Conservation (phyloP, 2,888 invertebrate species). For the Prionchulus punctatus region DNA sequence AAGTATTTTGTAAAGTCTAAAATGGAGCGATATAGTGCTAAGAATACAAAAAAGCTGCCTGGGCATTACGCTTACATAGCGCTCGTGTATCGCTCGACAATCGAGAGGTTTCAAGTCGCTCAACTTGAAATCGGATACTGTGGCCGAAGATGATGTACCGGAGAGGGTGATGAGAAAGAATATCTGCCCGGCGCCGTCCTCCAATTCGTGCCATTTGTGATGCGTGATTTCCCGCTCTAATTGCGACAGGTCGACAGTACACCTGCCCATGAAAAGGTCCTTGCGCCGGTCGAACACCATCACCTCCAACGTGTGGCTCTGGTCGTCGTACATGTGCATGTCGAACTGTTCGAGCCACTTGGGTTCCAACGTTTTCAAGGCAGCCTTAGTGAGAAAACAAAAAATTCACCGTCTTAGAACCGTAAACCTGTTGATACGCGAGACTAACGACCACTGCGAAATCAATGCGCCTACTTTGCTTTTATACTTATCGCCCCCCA, state of each 20-base stretch:
- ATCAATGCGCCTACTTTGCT: slow-evolving; percentile 53
- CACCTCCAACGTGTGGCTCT: slow-evolving; percentile 75
- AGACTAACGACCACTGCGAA: too few species aligned
- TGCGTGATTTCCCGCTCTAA: slow-evolving; percentile 80
- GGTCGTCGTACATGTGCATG: slow-evolving; percentile 81
- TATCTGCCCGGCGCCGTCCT: slow-evolving; percentile 58
- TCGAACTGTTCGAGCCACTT: slow-evolving; percentile 95
- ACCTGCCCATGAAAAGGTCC: slow-evolving; percentile 72
- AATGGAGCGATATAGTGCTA: slow-evolving; percentile 15
- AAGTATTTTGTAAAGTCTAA: slow-evolving; percentile 51
- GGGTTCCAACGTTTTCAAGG: slow-evolving; percentile 64
- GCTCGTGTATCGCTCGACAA: neutral
- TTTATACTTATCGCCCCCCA: slow-evolving; percentile 93
- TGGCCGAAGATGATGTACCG: slow-evolving; percentile 77
- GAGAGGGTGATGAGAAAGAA: slow-evolving; percentile 77
- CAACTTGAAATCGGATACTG: slow-evolving; percentile 74
- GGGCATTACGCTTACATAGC: neutral
- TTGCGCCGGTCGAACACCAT: slow-evolving; percentile 55
- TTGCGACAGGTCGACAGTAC: slow-evolving; percentile 62
- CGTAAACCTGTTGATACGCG: too few species aligned
- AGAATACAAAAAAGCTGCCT: neutral
- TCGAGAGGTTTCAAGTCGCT: neutral
- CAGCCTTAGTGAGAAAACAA: too few species aligned
- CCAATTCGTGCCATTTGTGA: slow-evolving; percentile 67
- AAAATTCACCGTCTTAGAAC: slow-evolving; percentile 10